phyloP scores from a whole-genome alignment of 2,888 invertebrate genomes.

The Lamellibrachia columna region DNA sequence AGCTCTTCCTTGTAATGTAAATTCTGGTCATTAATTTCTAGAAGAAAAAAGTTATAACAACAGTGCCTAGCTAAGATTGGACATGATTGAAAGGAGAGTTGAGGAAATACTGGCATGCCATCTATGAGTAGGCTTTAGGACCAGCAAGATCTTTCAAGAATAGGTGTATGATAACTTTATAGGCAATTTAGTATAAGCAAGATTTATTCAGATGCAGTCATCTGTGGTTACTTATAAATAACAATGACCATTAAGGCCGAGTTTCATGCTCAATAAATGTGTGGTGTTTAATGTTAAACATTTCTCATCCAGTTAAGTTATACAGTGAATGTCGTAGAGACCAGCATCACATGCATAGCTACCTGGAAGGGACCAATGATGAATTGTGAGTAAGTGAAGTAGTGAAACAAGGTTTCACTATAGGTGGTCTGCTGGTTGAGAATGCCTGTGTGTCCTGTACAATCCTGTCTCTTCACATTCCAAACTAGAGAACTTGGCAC shows the following conservation, averaged over 20 bases:
- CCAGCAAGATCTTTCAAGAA: not conserved
- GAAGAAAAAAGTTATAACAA: not conserved
- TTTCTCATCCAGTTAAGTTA: not conserved
- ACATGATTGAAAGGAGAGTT: not conserved
- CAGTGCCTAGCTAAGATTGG: not conserved
- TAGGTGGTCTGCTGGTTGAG: not conserved
- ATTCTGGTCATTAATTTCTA: no score
- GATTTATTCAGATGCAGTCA: not conserved
- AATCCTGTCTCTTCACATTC: not conserved
- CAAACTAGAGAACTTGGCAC: not conserved
- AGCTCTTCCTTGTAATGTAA: not conserved
- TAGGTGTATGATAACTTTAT: not conserved
- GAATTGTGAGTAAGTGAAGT: not conserved
- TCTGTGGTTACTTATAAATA: not conserved
- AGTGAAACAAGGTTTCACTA: not conserved
- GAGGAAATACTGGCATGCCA: not conserved
- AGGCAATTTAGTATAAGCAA: not conserved
- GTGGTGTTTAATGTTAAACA: not conserved
- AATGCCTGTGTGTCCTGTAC: not conserved
- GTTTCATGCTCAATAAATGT: not conserved
- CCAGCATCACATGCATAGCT: not conserved
- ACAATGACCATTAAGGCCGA: not conserved
- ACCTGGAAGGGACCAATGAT: not conserved
- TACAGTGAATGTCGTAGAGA: not conserved
- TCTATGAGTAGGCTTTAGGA: not conserved